Evolutionary conservation across 2,888 invertebrate species (phyloP), one percentile per base, ranked within the genome.

Genomic region (Luperina nickerlii): DNA sequence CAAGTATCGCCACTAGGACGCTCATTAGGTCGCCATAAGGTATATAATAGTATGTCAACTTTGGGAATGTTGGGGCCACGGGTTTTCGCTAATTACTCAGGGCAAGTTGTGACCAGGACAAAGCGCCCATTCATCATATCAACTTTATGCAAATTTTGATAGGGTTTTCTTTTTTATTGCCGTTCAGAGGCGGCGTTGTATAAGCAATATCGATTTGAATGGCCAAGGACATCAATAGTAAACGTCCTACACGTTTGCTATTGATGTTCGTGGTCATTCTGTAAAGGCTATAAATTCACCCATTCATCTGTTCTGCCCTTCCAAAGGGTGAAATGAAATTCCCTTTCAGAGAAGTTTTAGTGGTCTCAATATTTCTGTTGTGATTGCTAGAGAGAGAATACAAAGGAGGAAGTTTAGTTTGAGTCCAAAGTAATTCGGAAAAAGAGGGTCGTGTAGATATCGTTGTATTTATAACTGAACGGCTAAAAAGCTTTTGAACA

Each of bases 11-110:
- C 63, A 32, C 66, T 76, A 74, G 66, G 74, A 60, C 68, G 65
- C 74, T 89, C 88, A 89, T 90, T 90, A 90, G 78, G 70, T 60
- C 65, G 67, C 82, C 74, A 69, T 74, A 74, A 85, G 78, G 76
- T 83, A 81, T 81, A 75, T 79, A 88, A 85, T 86, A 74, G 80
- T 70, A 63, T 81, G 71, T 79, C 78, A 85, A 87, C 83, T 88
- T 81, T 60, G 72, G n/a, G 70, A 83, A 69, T 69, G 69, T 84
- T 83, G 51, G 32, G 51, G 70, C n/a, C 24, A 63, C 54, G 73
- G 74, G 71, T 77, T 85, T 83, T 87, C 79, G 71, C 71, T 83
- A 79, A 87, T 85, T 87, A 79, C 42, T 27, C 9, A 24, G n/a
- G 60, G 48, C 20, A 67, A 81, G 45, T 77, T 60, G n/a, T 77